phyloP scores from a whole-genome alignment of 2,797 vertebrate genomes.

The Buphagus erythrorhynchus region DNA sequence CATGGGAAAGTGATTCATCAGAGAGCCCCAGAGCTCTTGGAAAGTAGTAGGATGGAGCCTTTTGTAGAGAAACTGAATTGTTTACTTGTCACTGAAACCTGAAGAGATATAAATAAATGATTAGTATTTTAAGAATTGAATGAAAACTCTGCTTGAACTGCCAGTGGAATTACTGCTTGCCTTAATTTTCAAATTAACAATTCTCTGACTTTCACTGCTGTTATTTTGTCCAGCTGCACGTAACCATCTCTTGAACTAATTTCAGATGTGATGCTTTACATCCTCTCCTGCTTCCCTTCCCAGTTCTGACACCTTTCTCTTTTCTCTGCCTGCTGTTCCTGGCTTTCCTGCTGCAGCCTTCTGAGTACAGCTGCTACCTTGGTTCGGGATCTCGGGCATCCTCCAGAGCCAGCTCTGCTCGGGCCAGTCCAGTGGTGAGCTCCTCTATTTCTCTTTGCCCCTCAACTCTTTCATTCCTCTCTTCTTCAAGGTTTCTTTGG shows the following conservation, averaged over 20 bases:
- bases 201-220: background rate
- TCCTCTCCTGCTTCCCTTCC: background rate
- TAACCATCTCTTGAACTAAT: background rate
- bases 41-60: background rate
- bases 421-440: constrained; percentile 98
- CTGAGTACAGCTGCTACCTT: constrained; percentile 87
- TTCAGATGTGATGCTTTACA: background rate
- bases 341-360: constrained; percentile 77
- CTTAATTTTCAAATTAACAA: background rate
- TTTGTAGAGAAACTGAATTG: background rate
- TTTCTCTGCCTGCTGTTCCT: constrained; percentile 45
- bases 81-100: background rate
- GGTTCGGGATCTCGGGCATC: constrained; percentile 90
- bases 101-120: background rate
- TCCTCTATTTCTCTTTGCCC: background rate
- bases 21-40: background rate
- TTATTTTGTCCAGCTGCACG: constrained; percentile 25
- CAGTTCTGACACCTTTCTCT: constrained; percentile 50
- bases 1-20: background rate
- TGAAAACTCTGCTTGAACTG: background rate
- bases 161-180: background rate
- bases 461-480: background rate
- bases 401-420: constrained; percentile 92
- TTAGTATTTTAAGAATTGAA: background rate
- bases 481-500: background rate